Conservation (phyloP, 2,888 invertebrate species). For the Melipona beecheii region DNA sequence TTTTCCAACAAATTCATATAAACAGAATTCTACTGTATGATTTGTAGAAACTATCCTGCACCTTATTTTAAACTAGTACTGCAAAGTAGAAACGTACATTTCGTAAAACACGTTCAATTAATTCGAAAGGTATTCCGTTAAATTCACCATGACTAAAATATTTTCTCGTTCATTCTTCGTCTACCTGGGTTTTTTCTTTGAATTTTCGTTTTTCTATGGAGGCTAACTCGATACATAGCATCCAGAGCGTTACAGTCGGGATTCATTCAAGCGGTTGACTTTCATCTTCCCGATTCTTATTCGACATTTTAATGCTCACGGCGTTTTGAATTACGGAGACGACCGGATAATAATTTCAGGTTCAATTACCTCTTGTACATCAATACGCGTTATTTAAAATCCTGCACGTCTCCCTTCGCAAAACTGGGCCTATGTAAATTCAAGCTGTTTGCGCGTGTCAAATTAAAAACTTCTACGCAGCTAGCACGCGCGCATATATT, state of each 20-base stretch:
- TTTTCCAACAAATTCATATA: no score
- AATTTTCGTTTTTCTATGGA: conserved; percentile 14
- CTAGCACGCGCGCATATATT: conserved; percentile 7
- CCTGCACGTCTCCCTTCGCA: conserved; percentile 34
- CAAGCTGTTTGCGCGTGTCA: conserved; percentile 52
- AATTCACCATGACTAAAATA: conserved; percentile 29
- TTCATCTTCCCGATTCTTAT: conserved; percentile 44
- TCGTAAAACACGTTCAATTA: neutral
- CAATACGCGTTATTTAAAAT: conserved; percentile 64
- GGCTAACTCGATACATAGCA: neutral
- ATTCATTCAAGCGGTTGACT: conserved; percentile 31
- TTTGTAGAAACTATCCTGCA: no score
- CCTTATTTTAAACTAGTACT: no score
- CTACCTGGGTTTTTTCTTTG: conserved; percentile 20
- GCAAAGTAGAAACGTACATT: neutral
- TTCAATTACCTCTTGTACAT: conserved; percentile 64
- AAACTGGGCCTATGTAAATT: conserved; percentile 38
- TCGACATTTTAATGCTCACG: conserved; percentile 49
- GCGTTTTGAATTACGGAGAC: conserved; percentile 56
- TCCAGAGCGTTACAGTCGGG: neutral
- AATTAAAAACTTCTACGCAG: conserved; percentile 41
- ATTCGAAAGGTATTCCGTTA: neutral
- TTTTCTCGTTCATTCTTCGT: conserved; percentile 20
- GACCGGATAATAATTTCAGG: conserved; percentile 65
- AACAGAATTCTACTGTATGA: no score